Evolutionary conservation across 1,140 invertebrate genomes (phyloP).

Genomic region (Aphaenogaster floridana): DNA sequence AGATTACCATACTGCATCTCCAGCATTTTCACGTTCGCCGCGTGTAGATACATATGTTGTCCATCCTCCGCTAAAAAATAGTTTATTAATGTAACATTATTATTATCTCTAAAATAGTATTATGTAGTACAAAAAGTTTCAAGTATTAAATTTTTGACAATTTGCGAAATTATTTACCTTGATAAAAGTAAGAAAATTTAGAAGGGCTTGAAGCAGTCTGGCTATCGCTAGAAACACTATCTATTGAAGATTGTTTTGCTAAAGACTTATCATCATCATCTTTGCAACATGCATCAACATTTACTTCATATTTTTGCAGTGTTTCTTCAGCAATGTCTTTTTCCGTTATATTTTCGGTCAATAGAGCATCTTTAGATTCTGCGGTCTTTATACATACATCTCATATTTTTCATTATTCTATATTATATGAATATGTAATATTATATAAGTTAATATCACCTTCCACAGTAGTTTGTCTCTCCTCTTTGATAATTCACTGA

Average conservation of each 20-base stretch:
- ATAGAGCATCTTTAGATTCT: conserved; percentile 27
- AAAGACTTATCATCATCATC: conserved; percentile 33
- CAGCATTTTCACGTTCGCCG: conserved; percentile 96
- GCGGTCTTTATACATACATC: not conserved
- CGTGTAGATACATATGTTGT: conserved; percentile 97
- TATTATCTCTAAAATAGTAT: not conserved
- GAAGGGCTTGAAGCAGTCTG: conserved; percentile 54
- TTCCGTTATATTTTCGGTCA: conserved; percentile 4
- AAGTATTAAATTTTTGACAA: conserved; percentile 26
- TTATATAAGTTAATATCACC: conserved; percentile 52
- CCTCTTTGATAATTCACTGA: conserved; percentile 88
- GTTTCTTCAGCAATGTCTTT: conserved; percentile 37
- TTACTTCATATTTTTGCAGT: conserved; percentile 21
- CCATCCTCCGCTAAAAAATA: conserved; percentile 92
- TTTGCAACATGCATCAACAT: not conserved
- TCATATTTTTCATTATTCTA: conserved; percentile 34
- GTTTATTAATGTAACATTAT: conserved; percentile 59
- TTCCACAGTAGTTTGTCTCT: conserved; percentile 73
- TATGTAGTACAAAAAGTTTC: not conserved
- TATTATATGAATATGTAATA: not conserved
- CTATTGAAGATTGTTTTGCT: conserved; percentile 48
- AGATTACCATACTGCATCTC: conserved; percentile 94
- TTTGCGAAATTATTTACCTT: conserved; percentile 88
- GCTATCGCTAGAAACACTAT: conserved; percentile 39
- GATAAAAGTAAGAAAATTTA: conserved; percentile 95